A percentile compares a stretch with the other conserved stretches of the same genome.
Evolutionary conservation across 2,113 vertebrate genomes (phyloP).

Genomic region (Eolophus roseicapilla): DNA sequence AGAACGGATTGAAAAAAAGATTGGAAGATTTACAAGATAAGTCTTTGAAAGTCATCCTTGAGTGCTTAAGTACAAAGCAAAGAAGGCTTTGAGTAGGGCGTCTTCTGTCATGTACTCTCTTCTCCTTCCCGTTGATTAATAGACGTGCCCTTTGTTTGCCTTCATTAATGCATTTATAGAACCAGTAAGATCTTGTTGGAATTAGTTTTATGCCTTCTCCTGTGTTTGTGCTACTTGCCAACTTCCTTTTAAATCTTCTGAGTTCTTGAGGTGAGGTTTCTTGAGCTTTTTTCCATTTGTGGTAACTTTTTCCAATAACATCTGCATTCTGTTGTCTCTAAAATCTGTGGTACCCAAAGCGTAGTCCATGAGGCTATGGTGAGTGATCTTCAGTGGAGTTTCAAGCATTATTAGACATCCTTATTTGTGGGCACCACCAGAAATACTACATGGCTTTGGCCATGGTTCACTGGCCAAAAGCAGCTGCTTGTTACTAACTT

Average conservation of each 20-base stretch:
- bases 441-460: neutral
- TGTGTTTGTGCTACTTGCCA: neutral
- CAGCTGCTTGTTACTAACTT: neutral
- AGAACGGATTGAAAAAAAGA: neutral
- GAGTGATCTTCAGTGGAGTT: neutral
- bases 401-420: neutral
- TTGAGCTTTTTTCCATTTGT: neutral
- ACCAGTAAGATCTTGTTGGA: slow-evolving; percentile 7
- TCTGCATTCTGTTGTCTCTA: neutral
- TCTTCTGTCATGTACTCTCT: neutral
- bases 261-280: neutral
- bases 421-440: neutral
- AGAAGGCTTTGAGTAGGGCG: slow-evolving; percentile 7
- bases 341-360: neutral
- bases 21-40: slow-evolving; percentile 23
- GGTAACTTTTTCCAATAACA: neutral
- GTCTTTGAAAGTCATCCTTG: slow-evolving; percentile 14
- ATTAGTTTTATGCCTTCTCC: neutral
- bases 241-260: neutral
- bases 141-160: slow-evolving; percentile 3
- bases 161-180: slow-evolving; percentile 6
- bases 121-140: slow-evolving; percentile 22
- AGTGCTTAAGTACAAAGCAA: slow-evolving; percentile 32
- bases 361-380: accelerated
- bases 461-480: neutral